These are phyloP conservation scores for Balaeniceps rex DNA, from an alignment of 2,113 vertebrate species.

Conservation along the genomic window DNA sequence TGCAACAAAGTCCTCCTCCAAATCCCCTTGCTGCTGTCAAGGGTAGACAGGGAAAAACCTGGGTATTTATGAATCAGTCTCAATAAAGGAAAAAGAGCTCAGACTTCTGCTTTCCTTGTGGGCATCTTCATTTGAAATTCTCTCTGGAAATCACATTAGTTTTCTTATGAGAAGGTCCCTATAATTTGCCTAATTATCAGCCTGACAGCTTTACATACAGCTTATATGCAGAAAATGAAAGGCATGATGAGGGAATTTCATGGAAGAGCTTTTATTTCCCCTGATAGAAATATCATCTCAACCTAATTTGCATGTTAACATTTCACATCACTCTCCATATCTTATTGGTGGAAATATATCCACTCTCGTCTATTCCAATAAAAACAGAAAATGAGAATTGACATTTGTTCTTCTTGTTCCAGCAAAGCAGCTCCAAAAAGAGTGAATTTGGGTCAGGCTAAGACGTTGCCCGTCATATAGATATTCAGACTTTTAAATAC, in stretches of 20 bases:
- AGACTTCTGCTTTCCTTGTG: conserved; percentile 17
- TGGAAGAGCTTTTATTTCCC: conserved; percentile 49
- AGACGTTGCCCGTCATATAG: neutral
- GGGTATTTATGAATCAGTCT: neutral
- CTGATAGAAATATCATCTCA: conserved; percentile 16
- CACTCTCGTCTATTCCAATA: neutral
- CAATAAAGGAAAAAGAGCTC: neutral
- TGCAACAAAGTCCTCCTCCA: neutral
- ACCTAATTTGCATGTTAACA: conserved; percentile 38
- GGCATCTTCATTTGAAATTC: conserved; percentile 29
- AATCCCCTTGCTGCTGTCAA: neutral
- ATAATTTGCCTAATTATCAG: conserved; percentile 50
- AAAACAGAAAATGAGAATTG: conserved; percentile 18
- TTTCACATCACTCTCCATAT: neutral
- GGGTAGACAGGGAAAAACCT: neutral
- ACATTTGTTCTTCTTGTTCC: conserved; percentile 8
- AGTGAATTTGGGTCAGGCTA: conserved; percentile 1
- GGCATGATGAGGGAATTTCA: conserved; percentile 41
- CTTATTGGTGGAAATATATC: neutral
- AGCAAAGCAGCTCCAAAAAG: neutral
- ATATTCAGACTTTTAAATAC: neutral
- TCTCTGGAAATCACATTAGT: conserved; percentile 10
- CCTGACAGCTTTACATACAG: conserved; percentile 20
- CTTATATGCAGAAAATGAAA: conserved; percentile 47
- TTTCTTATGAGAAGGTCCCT: conserved; percentile 30